Evolutionary conservation across 2,797 vertebrate genomes (phyloP).

Genomic region (Erethizon dorsatum): DNA sequence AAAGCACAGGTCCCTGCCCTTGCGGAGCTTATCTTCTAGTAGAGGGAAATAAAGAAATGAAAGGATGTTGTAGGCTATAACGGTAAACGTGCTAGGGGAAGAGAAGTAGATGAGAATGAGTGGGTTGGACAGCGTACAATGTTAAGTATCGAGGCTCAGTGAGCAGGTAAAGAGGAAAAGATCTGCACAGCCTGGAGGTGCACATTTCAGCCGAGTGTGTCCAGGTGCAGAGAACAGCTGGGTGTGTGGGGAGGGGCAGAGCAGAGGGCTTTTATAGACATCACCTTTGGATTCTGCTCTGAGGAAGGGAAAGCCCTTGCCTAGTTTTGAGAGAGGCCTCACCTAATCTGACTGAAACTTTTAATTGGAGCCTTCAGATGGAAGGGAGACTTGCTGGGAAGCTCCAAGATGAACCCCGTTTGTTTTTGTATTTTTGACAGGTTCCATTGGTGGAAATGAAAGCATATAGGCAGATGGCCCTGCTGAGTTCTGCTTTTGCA

Average conservation of each 20-base stretch:
- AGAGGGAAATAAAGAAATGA: not conserved
- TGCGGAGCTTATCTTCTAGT: not conserved
- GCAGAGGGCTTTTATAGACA: not conserved
- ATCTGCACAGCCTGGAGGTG: not conserved
- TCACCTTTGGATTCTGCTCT: not conserved
- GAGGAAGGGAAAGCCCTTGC: not conserved
- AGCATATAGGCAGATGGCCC: conserved; percentile 95
- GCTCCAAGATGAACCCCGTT: not conserved
- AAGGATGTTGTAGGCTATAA: not conserved
- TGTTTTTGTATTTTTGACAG: conserved; percentile 31
- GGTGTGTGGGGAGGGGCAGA: not conserved
- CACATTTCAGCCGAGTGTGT: not conserved
- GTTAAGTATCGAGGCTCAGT: not conserved
- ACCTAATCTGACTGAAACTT: not conserved
- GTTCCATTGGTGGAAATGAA: conserved; percentile 89
- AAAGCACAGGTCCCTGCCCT: not conserved
- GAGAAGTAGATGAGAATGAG: not conserved
- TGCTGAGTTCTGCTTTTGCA: conserved; percentile 92
- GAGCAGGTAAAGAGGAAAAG: not conserved
- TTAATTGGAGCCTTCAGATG: not conserved
- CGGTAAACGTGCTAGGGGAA: not conserved
- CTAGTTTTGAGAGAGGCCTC: not conserved
- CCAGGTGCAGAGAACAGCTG: not conserved
- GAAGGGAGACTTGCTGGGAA: not conserved
- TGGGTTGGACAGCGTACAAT: not conserved